Evolutionary conservation across 2,888 invertebrate genomes (phyloP).

Genomic region (Pseudoips prasinana): DNA sequence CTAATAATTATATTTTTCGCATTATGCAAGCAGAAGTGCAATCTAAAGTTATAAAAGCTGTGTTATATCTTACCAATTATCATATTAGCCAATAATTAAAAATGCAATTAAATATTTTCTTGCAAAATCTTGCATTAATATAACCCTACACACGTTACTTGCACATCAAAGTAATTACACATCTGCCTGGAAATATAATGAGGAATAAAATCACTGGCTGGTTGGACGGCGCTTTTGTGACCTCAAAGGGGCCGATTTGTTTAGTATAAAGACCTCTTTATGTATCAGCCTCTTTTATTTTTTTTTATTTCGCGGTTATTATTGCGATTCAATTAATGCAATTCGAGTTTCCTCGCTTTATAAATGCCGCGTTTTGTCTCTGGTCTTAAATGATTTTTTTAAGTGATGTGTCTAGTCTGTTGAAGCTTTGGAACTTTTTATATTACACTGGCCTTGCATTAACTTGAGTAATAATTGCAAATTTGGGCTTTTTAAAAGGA

Average conservation of each 20-base stretch:
- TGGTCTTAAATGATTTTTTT: conserved; percentile 3
- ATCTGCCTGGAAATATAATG: conserved; percentile 47
- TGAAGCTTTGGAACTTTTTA: too few species aligned
- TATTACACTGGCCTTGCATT: too few species aligned
- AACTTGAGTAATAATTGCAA: too few species aligned
- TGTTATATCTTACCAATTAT: too few species aligned
- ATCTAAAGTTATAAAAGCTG: too few species aligned
- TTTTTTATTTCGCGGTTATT: conserved; percentile 72
- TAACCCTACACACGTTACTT: too few species aligned
- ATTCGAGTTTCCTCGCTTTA: conserved; percentile 53
- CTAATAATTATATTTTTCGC: too few species aligned
- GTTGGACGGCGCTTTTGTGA: conserved; percentile 63
- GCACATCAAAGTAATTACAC: conserved; percentile 27
- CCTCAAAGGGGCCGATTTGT: conserved; percentile 79
- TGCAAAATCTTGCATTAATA: too few species aligned
- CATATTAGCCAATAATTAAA: too few species aligned
- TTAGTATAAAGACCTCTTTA: conserved; percentile 78
- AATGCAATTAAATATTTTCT: too few species aligned
- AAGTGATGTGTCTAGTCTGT: conserved; percentile 24
- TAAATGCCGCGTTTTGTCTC: conserved; percentile 27
- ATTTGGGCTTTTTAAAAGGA: too few species aligned
- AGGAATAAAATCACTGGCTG: conserved; percentile 66
- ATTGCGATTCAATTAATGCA: conserved; percentile 78
- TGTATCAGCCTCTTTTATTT: conserved; percentile 68
- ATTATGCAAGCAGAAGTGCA: too few species aligned